phyloP scores from a whole-genome alignment of 2,888 invertebrate species.

The Chymomyza procnemis region DNA sequence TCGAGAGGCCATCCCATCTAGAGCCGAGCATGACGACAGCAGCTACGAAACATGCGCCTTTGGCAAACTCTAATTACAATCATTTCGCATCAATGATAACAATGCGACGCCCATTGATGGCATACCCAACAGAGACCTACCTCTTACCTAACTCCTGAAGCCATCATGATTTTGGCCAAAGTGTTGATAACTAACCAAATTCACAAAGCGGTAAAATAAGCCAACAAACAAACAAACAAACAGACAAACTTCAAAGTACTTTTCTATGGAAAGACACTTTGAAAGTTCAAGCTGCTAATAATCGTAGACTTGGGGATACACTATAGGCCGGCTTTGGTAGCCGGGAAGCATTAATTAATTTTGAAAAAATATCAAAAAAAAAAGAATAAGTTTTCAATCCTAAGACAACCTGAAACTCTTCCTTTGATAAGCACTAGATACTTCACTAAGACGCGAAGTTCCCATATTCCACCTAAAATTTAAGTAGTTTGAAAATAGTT shows the following conservation, averaged over 20 bases:
- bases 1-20: not conserved
- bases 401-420: too few species aligned
- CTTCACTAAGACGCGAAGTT: too few species aligned
- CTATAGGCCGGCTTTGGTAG: too few species aligned
- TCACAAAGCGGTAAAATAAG: not conserved
- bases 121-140: not conserved
- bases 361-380: too few species aligned
- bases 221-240: not conserved
- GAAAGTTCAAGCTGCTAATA: not conserved
- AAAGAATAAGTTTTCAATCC: too few species aligned
- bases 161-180: too few species aligned
- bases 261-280: not conserved
- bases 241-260: not conserved
- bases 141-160: not conserved
- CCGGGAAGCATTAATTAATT: too few species aligned
- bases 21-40: not conserved
- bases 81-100: slow-evolving; percentile 65
- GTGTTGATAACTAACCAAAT: too few species aligned
- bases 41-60: slow-evolving; percentile 34
- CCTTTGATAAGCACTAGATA: too few species aligned
- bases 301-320: not conserved
- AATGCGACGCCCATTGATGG: slow-evolving; percentile 16
- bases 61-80: slow-evolving; percentile 65
- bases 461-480: too few species aligned
- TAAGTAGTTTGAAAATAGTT: too few species aligned